phyloP scores from a whole-genome alignment of 2,888 invertebrate species.

The Papilio demoleus region DNA sequence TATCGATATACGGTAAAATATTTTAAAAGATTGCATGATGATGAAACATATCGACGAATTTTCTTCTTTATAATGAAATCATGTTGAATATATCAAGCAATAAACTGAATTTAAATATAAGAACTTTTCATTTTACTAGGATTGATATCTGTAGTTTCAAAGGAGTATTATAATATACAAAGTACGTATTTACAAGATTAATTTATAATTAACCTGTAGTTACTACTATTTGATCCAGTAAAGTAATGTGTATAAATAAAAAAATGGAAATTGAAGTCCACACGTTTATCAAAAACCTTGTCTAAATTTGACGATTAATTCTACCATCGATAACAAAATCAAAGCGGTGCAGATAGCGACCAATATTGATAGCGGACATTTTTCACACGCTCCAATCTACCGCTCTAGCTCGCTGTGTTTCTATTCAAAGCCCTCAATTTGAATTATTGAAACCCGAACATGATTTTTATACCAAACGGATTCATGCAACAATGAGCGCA shows the following conservation, averaged over 20 bases:
- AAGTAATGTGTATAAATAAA: too few relatives aligned
- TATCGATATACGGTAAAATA: slow-evolving; percentile 24
- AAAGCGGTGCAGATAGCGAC: slow-evolving; percentile 48
- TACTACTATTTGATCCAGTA: too few relatives aligned
- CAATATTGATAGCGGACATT: slow-evolving; percentile 70
- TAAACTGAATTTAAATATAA: too few relatives aligned
- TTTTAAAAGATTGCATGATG: neutral
- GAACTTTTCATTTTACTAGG: too few relatives aligned
- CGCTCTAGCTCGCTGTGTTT: slow-evolving; percentile 32
- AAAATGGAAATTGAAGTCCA: too few relatives aligned
- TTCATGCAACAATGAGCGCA: neutral
- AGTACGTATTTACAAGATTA: too few relatives aligned
- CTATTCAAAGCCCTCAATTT: slow-evolving; percentile 42
- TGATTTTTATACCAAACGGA: slow-evolving; percentile 12
- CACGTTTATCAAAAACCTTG: neutral
- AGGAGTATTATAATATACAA: too few relatives aligned
- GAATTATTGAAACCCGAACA: slow-evolving; percentile 42
- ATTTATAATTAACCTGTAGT: too few relatives aligned
- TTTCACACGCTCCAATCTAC: slow-evolving; percentile 60
- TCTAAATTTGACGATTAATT: slow-evolving; percentile 51
- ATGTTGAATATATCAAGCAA: too few relatives aligned
- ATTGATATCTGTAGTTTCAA: too few relatives aligned
- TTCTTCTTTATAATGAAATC: too few relatives aligned
- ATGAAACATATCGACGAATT: too few relatives aligned
- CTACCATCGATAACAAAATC: slow-evolving; percentile 54